Percentiles rank a stretch among this genome's conserved stretches.
Evolutionary conservation across 53 echinoderm and acorn worm species (phyloP).

Genomic region (Holothuria leucospilota): DNA sequence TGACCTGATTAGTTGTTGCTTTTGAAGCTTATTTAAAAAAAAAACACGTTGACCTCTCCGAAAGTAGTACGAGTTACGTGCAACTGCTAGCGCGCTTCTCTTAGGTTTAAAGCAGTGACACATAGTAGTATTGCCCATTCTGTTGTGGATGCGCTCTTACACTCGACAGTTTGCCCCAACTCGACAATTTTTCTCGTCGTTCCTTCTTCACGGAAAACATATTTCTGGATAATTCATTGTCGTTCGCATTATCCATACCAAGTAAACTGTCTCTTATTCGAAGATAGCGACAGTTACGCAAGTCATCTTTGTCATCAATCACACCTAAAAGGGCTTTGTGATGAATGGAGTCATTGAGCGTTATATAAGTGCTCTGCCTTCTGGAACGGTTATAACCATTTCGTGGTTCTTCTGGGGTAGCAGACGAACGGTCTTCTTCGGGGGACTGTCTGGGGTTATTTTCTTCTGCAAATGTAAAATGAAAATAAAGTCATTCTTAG

Average conservation of each 20-base stretch:
- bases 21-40: no score
- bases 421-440: background rate
- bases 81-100: background rate
- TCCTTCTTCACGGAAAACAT: background rate
- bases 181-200: slow-evolving; percentile 20
- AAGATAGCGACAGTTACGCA: slow-evolving; percentile 38
- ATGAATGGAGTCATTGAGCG: slow-evolving; percentile 26
- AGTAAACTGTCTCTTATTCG: background rate
- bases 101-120: background rate
- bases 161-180: slow-evolving; percentile 28
- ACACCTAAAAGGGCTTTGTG: slow-evolving; percentile 6
- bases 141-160: background rate
- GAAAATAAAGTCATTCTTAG: no score
- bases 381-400: background rate
- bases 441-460: background rate
- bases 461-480: background rate
- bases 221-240: background rate
- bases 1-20: no score
- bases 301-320: background rate
- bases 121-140: slow-evolving; percentile 19
- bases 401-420: background rate
- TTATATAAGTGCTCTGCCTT: slow-evolving; percentile 26
- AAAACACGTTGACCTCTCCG: no score
- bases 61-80: no score
- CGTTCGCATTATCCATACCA: background rate